Conservation (phyloP, 2,888 invertebrate species). For the Metallyticus violacea region DNA sequence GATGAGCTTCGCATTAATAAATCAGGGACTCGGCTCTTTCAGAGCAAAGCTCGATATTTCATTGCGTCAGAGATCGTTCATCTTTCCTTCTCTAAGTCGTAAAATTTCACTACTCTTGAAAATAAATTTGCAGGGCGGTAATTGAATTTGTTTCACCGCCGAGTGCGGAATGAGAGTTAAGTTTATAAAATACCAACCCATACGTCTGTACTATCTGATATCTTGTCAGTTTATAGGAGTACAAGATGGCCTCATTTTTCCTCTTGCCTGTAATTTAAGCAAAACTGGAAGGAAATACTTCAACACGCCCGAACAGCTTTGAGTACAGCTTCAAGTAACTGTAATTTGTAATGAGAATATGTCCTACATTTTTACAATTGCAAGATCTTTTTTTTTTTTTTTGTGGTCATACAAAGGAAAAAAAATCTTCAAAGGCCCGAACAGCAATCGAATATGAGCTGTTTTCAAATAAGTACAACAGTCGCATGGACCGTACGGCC, state of each 20-base stretch:
- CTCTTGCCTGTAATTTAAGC: neutral
- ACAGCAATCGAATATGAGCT: too few relatives aligned
- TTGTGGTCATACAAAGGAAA: too few relatives aligned
- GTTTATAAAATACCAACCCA: neutral
- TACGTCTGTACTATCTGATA: neutral
- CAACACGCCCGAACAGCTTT: neutral
- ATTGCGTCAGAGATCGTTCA: neutral
- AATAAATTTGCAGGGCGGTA: neutral
- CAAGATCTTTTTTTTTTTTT: too few relatives aligned
- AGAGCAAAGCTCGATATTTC: neutral
- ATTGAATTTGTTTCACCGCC: neutral
- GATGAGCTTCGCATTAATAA: neutral
- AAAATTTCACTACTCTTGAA: neutral
- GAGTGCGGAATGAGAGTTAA: neutral
- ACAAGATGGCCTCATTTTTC: neutral
- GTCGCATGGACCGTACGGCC: too few relatives aligned
- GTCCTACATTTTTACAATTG: too few relatives aligned
- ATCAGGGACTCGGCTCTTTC: neutral
- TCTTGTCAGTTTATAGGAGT: neutral
- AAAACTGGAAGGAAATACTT: neutral
- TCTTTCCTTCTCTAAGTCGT: neutral
- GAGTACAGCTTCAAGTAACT: too few relatives aligned
- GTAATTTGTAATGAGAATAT: too few relatives aligned
- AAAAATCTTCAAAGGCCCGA: too few relatives aligned
- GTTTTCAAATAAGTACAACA: too few relatives aligned